A percentile compares a stretch with the other conserved stretches of the same genome.
Conservation (phyloP, 2,888 invertebrate species). For the Erebia palarica region DNA sequence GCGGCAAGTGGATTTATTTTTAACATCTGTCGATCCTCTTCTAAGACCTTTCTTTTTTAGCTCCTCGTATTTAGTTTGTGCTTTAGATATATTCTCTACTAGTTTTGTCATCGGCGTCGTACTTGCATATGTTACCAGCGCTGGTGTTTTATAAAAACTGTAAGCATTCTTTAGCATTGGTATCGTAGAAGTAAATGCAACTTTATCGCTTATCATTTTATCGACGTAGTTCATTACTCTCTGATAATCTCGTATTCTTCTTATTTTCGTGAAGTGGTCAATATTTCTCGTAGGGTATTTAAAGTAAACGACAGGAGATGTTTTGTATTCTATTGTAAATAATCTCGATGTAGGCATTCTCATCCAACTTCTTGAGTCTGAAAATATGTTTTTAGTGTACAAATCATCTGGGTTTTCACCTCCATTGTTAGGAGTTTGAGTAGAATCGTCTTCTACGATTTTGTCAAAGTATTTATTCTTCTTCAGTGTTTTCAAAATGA, state of each 20-base stretch:
- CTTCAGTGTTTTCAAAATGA: conserved; percentile 62
- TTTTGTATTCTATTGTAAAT: conserved; percentile 59
- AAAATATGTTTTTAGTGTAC: conserved; percentile 54
- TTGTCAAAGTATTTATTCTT: conserved; percentile 59
- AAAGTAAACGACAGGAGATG: conserved; percentile 55
- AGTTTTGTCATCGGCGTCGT: conserved; percentile 34
- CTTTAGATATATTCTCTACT: conserved; percentile 15
- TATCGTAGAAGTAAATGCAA: conserved; percentile 46
- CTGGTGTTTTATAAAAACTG: conserved; percentile 36
- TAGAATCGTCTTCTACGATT: conserved; percentile 55
- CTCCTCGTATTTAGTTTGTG: not conserved
- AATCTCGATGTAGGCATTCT: conserved; percentile 54
- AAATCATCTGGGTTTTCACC: conserved; percentile 50
- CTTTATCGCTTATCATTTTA: conserved; percentile 64
- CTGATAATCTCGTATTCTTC: conserved; percentile 65
- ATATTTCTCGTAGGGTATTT: conserved; percentile 58
- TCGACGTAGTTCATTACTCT: conserved; percentile 65
- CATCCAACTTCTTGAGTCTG: conserved; percentile 53
- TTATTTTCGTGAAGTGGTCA: conserved; percentile 65
- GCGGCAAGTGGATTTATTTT: conserved; percentile 46
- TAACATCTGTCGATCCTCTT: conserved; percentile 17
- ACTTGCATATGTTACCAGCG: conserved; percentile 8
- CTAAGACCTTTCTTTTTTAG: conserved; percentile 14
- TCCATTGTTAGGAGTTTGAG: conserved; percentile 47
- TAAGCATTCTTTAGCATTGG: conserved; percentile 44